These are phyloP conservation scores for Oedothorax gibbosus DNA, from an alignment of 1,140 invertebrate genomes.

Conservation along the genomic window DNA sequence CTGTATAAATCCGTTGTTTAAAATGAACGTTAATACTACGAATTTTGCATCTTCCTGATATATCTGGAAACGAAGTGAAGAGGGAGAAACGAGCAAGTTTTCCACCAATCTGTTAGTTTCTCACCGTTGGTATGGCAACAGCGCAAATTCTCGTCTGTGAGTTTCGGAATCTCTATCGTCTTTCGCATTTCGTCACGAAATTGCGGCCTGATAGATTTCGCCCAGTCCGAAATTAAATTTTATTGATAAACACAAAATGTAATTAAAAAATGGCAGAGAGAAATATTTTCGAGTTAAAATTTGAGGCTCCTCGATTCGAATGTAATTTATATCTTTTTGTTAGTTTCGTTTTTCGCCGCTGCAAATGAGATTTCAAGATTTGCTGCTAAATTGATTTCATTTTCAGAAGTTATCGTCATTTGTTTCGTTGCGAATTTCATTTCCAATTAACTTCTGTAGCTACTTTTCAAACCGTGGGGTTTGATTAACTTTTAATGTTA, in stretches of 20 bases:
- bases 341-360: not conserved
- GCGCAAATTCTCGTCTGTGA: slow-evolving; percentile 34
- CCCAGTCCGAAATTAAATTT: slow-evolving; percentile 48
- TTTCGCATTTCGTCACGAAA: slow-evolving; percentile 21
- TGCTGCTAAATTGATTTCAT: slow-evolving; percentile 42
- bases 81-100: not conserved
- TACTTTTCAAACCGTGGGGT: slow-evolving; percentile 1
- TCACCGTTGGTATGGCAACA: slow-evolving; percentile 54
- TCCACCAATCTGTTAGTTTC: slow-evolving; percentile 51
- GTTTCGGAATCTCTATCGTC: slow-evolving; percentile 21
- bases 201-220: slow-evolving; percentile 17
- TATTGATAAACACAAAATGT: slow-evolving; percentile 53
- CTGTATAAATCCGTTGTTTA: no score
- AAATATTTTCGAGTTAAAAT: slow-evolving; percentile 40
- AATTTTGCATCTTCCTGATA: slow-evolving; percentile 3
- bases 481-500: slow-evolving; percentile 47
- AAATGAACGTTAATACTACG: no score
- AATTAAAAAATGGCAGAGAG: slow-evolving; percentile 38
- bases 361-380: slow-evolving; percentile 43
- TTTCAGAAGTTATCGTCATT: slow-evolving; percentile 30
- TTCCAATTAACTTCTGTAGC: not conserved
- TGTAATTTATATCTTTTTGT: slow-evolving; percentile 33
- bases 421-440: slow-evolving; percentile 6
- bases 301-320: slow-evolving; percentile 32
- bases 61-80: slow-evolving; percentile 44